These are phyloP conservation scores for Psylliodes chrysocephalus DNA, from an alignment of 2,888 invertebrate species.

Conservation along the genomic window DNA sequence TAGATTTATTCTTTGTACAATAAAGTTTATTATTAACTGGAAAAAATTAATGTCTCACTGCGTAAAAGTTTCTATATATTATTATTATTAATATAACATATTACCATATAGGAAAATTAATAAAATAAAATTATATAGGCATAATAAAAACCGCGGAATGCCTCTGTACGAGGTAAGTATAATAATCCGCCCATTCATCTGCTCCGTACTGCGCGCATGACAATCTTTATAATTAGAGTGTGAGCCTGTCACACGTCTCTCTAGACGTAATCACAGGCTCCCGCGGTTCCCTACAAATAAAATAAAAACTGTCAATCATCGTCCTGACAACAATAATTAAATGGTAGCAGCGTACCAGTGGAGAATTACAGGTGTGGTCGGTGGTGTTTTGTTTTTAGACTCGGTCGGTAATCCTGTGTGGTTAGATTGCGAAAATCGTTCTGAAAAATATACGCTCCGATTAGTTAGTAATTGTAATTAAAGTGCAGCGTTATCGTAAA, in stretches of 20 bases:
- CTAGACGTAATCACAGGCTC: constrained; percentile 42
- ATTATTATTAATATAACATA: no score
- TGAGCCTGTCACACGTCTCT: constrained; percentile 52
- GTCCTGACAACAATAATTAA: constrained; percentile 44
- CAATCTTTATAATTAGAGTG: constrained; percentile 59
- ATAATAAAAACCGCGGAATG: not conserved
- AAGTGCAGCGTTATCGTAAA: not conserved
- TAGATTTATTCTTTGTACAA: no score
- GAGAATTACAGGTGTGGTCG: constrained; percentile 42
- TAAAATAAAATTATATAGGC: no score
- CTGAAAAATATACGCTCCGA: not conserved
- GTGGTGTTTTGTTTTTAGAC: not conserved
- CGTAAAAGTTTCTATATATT: no score
- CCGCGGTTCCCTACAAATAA: constrained; percentile 30
- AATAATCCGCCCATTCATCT: constrained; percentile 8
- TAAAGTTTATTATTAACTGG: no score
- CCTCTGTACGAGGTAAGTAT: not conserved
- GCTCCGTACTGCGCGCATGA: constrained; percentile 43
- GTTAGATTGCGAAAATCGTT: not conserved
- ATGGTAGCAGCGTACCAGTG: constrained; percentile 38
- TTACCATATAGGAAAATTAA: no score
- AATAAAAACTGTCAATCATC: constrained; percentile 28
- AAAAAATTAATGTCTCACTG: no score
- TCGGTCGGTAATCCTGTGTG: not conserved
- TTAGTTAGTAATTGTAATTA: not conserved